Evolutionary conservation across 2,113 vertebrate genomes (phyloP), one percentile per base, ranked within the genome.

Genomic region (Engraulis encrasicolus): DNA sequence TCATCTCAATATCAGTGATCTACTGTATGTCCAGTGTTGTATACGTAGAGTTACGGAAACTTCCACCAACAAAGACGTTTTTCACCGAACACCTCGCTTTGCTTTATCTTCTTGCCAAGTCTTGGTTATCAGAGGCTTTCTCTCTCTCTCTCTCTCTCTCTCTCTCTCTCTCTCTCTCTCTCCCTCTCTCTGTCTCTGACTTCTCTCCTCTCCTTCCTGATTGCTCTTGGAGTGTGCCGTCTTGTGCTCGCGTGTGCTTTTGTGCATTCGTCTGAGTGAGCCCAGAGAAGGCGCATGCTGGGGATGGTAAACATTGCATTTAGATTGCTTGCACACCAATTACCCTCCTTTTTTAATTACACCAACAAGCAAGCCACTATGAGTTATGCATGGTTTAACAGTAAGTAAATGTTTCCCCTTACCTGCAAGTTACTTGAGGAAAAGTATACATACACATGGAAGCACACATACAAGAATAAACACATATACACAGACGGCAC

Each of bases 1-100:
- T 37, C 50, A 83, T 87, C 18, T 91, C 88, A 88, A 81, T 89
- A 92, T 91, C 89, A 91, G 89, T 48, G 83, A 87, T 80, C 79
- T n/a, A n/a, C n/a, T 84, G 86, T 87, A 82, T 87, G 52, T 90
- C 85, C 87, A 84, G 87, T 90, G 87, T 48, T 45, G 58, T 15
- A n/a, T n/a, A n/a, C n/a, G 50, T 61, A 79, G 23, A 11, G 40
- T 80, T 20, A 85, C 50, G 52, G 78, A 78, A 80, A 81, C 82
- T 78, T 80, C 80, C 85, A 5, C 79, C 86, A 85, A n/a, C 54
- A 12, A 34, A 50, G 17, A 74, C 40, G 50, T 78, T 14, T 52
- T 78, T 78, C 23, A 58, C 58, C 1, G 80, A 81, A n/a, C 2
- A 31, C 78, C 50, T 77, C 50, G 27, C 40, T 37, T n/a, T 11